Evolutionary conservation across 2,113 vertebrate genomes (phyloP).

Genomic region (Panurus biarmicus): DNA sequence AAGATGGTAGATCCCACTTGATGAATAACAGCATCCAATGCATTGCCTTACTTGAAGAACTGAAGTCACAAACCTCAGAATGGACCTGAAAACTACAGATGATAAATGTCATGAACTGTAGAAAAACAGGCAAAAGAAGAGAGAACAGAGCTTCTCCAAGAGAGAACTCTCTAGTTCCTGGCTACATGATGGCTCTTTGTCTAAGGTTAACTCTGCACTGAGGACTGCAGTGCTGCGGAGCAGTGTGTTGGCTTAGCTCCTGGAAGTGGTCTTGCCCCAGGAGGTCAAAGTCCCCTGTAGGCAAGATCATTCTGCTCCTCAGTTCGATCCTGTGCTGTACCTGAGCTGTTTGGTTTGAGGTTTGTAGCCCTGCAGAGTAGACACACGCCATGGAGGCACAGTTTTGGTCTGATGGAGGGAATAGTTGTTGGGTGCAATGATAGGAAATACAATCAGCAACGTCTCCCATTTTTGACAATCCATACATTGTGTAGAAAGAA

Average conservation of each 20-base stretch:
- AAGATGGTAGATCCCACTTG: background rate
- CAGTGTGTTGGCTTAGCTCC: background rate
- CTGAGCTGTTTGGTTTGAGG: background rate
- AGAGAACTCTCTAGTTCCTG: background rate
- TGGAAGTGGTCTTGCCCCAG: background rate
- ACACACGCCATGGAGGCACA: slow-evolving; percentile 6
- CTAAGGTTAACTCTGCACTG: background rate
- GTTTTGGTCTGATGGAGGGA: slow-evolving; percentile 41
- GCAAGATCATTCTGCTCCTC: background rate
- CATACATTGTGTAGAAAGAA: slow-evolving; percentile 1
- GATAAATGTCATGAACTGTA: background rate
- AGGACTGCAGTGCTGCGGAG: background rate
- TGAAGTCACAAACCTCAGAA: background rate
- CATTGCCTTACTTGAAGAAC: background rate
- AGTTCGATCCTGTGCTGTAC: background rate
- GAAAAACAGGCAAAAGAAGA: background rate
- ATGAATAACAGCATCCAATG: background rate
- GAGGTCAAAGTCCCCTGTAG: background rate
- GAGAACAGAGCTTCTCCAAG: background rate
- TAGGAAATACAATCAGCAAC: slow-evolving; percentile 53
- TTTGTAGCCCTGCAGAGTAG: background rate
- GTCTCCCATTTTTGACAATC: slow-evolving; percentile 32
- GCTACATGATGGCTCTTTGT: background rate
- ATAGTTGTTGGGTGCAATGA: slow-evolving; percentile 15
- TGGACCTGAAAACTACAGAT: background rate